Conservation (phyloP, 2,888 invertebrate genomes). For the Drosophila putrida region DNA sequence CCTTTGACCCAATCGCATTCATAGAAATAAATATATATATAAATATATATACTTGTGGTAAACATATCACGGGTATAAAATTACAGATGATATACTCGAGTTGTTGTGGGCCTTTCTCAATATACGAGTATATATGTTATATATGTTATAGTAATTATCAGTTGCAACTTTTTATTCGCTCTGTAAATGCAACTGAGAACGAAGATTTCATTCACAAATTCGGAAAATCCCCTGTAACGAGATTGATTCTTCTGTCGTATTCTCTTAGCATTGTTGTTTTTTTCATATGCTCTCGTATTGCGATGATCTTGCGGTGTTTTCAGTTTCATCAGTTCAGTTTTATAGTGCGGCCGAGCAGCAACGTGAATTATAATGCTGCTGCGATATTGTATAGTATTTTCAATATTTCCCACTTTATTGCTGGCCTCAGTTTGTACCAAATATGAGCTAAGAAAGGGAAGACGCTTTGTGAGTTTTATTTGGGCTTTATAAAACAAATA, state of each 20-base stretch:
- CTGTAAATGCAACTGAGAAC: neutral
- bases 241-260: neutral
- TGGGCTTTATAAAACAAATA: too few species aligned
- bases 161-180: neutral
- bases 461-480: neutral
- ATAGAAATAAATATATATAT: too few species aligned
- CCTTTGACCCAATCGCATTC: too few species aligned
- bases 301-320: neutral
- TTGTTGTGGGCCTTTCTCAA: neutral
- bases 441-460: neutral
- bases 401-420: neutral
- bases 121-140: neutral
- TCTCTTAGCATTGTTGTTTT: neutral
- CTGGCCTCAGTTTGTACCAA: neutral
- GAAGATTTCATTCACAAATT: neutral
- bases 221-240: neutral
- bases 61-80: neutral
- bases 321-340: constrained; percentile 12
- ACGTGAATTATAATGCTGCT: neutral
- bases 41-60: neutral
- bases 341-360: neutral
- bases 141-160: too few species aligned
- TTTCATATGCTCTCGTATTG: neutral
- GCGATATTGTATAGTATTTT: constrained; percentile 1
- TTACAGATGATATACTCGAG: neutral